These are phyloP conservation scores for Bubo bubo DNA, from an alignment of 2,113 vertebrate species.

Conservation along the genomic window DNA sequence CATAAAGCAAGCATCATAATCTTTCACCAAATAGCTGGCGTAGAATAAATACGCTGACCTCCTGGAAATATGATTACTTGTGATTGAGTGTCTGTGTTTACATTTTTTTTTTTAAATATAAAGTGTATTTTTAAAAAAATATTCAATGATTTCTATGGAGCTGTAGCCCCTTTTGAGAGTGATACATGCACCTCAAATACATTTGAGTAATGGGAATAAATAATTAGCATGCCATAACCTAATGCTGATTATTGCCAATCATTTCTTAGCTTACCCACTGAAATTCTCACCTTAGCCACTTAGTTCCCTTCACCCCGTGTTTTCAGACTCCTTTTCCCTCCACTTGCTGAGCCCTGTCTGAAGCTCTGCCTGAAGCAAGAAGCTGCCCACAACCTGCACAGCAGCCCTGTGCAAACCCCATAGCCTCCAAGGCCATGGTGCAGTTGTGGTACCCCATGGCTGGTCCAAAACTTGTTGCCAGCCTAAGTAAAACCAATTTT, in stretches of 20 bases:
- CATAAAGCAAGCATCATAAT: neutral
- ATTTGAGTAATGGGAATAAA: neutral
- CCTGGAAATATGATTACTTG: neutral
- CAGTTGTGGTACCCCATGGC: neutral
- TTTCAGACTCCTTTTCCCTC: neutral
- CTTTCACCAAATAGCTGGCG: neutral
- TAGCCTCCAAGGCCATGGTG: rapidly evolving
- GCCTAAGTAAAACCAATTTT: neutral
- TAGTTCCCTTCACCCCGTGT: neutral
- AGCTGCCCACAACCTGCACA: neutral
- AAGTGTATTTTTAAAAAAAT: neutral
- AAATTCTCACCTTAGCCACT: neutral
- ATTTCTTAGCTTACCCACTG: neutral
- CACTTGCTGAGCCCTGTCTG: neutral
- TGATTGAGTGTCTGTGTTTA: neutral
- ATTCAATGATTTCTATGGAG: neutral
- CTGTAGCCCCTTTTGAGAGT: neutral
- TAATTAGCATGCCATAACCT: neutral
- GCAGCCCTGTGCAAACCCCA: neutral
- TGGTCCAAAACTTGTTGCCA: neutral
- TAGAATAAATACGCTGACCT: neutral
- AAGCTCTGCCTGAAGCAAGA: neutral
- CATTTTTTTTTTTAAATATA: neutral
- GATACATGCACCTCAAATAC: neutral
- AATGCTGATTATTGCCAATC: neutral